Percentiles rank a stretch among this genome's conserved stretches.
These are phyloP conservation scores for Glaucopsyche alexis DNA, from an alignment of 2,888 invertebrate species.

Conservation along the genomic window DNA sequence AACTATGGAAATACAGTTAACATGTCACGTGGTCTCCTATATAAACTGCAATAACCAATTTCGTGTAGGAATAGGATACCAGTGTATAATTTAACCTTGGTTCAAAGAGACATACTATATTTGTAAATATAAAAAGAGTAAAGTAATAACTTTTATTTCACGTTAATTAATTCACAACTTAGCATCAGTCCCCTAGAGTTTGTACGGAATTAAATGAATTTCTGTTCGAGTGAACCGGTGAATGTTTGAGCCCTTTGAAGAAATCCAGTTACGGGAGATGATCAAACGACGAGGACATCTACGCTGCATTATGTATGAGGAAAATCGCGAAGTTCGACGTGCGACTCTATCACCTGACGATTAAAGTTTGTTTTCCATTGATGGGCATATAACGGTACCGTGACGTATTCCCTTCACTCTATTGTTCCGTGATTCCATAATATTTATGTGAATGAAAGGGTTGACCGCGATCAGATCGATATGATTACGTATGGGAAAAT, in stretches of 20 bases:
- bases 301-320: conserved; percentile 31
- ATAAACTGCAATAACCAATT: too few species aligned
- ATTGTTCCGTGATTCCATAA: not conserved
- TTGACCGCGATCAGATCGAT: not conserved
- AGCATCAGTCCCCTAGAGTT: conserved; percentile 32
- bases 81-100: too few species aligned
- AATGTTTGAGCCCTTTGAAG: conserved; percentile 59
- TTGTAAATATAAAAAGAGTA: not conserved
- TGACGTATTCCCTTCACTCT: not conserved
- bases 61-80: too few species aligned
- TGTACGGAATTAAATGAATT: conserved; percentile 63
- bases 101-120: too few species aligned
- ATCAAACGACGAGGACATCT: conserved; percentile 31
- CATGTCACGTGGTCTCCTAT: not conserved
- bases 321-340: conserved; percentile 19
- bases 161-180: conserved; percentile 24
- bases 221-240: conserved; percentile 57
- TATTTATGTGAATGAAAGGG: not conserved
- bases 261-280: conserved; percentile 28
- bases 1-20: too few species aligned
- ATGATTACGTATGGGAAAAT: too few species aligned
- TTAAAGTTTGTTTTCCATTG: not conserved
- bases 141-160: conserved; percentile 23
- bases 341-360: conserved; percentile 29
- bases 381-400: not conserved